Evolutionary conservation across 92 coral and sea anemone genomes (phyloP).

Genomic region (Epizoanthus scotinus): DNA sequence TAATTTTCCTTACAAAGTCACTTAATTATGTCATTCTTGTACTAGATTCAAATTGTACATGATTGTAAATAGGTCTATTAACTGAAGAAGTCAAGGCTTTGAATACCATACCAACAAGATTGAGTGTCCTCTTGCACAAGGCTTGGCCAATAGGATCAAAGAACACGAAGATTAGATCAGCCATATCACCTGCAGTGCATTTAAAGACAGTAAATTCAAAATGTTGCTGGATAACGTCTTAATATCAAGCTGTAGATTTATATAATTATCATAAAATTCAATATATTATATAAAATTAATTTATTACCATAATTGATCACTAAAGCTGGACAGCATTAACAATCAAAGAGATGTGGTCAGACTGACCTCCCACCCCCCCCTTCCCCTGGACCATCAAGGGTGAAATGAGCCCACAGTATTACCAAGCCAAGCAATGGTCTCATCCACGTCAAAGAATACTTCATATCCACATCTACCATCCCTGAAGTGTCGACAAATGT

Average conservation of each 20-base stretch:
- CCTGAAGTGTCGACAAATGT: conserved; percentile 99
- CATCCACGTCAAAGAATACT: conserved; percentile 95
- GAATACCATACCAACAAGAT: conserved; percentile 91
- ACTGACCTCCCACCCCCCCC: conserved; percentile 53
- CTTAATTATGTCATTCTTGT: no score
- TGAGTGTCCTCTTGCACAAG: conserved; percentile 92
- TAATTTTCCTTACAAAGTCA: no score
- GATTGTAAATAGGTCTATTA: no score
- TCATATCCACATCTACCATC: conserved; percentile 98
- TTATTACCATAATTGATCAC: no score
- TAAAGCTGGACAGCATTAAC: no score
- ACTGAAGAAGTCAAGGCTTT: neutral
- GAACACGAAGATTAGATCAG: conserved; percentile 97
- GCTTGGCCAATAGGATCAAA: conserved; percentile 99
- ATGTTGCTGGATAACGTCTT: neutral
- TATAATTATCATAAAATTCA: neutral
- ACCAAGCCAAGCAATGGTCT: conserved; percentile 78
- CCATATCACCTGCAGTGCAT: conserved; percentile 73
- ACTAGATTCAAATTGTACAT: no score
- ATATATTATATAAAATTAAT: no score
- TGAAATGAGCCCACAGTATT: no score
- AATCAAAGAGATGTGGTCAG: no score
- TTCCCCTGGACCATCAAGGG: conserved; percentile 54
- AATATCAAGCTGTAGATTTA: neutral
- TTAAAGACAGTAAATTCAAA: neutral